Evolutionary conservation across 2,113 vertebrate genomes (phyloP).

Genomic region (Abramis brama): DNA sequence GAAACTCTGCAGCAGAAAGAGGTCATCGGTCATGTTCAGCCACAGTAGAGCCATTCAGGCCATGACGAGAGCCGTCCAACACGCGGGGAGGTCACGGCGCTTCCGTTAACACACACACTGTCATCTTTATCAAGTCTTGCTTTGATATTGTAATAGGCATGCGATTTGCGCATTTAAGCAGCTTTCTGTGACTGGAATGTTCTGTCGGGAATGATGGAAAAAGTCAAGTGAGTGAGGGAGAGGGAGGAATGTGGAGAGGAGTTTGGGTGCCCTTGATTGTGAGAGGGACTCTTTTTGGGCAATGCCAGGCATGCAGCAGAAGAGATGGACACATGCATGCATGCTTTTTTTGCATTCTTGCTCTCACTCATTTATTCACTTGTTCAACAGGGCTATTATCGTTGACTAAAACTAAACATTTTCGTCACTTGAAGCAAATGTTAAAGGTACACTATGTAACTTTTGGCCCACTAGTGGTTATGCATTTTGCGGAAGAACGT

Average conservation of each 20-base stretch:
- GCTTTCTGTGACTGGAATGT: conserved; percentile 48
- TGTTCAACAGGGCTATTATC: neutral
- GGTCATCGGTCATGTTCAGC: conserved; percentile 55
- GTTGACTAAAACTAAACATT: neutral
- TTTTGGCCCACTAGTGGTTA: too few relatives aligned
- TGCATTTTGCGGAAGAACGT: too few relatives aligned
- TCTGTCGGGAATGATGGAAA: conserved; percentile 51
- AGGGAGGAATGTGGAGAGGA: conserved; percentile 45
- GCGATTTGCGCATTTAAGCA: conserved; percentile 55
- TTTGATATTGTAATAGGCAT: conserved; percentile 65
- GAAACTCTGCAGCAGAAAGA: conserved; percentile 55
- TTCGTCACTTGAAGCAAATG: too few relatives aligned
- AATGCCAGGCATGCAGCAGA: conserved; percentile 37
- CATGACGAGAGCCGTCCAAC: conserved; percentile 50
- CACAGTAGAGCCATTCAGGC: conserved; percentile 63
- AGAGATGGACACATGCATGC: conserved; percentile 27
- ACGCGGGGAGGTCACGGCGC: conserved; percentile 56
- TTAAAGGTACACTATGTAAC: too few relatives aligned
- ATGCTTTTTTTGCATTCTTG: conserved; percentile 7
- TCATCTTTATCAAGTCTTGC: conserved; percentile 60
- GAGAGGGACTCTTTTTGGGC: conserved; percentile 18
- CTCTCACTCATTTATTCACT: neutral
- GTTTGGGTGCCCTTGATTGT: conserved; percentile 31
- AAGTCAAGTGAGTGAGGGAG: conserved; percentile 8
- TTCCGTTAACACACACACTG: conserved; percentile 65